Evolutionary conservation across 2,113 vertebrate species (phyloP).

Genomic region (Colistium nudipinnis): DNA sequence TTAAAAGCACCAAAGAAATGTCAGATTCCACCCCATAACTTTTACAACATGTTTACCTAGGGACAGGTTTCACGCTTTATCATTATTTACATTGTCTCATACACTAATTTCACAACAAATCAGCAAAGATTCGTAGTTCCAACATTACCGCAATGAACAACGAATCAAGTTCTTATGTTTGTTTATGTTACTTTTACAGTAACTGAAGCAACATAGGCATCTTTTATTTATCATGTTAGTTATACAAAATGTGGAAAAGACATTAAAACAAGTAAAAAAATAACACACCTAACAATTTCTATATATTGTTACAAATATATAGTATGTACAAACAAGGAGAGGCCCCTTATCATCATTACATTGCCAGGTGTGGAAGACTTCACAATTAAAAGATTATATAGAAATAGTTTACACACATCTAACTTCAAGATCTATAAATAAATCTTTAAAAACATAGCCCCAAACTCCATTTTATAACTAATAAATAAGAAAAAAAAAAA

Average conservation of each 20-base stretch:
- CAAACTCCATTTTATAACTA: conserved; percentile 73
- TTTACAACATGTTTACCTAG: conserved; percentile 58
- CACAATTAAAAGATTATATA: conserved; percentile 71
- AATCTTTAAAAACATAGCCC: conserved; percentile 72
- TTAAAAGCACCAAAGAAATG: conserved; percentile 71
- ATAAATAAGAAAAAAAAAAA: conserved; percentile 82
- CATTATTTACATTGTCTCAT: conserved; percentile 66
- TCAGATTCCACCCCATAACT: conserved; percentile 55
- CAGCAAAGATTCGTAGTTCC: conserved; percentile 29
- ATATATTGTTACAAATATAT: conserved; percentile 72
- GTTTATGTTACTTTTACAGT: conserved; percentile 31
- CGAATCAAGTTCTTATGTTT: conserved; percentile 40
- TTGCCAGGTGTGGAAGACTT: conserved; percentile 70
- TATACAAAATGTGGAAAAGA: conserved; percentile 63
- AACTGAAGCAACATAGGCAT: conserved; percentile 46
- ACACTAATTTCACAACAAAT: conserved; percentile 63
- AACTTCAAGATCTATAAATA: conserved; percentile 80
- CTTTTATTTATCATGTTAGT: conserved; percentile 43
- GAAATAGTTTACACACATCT: conserved; percentile 70
- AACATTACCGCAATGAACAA: conserved; percentile 18
- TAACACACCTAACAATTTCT: conserved; percentile 73
- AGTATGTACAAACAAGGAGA: conserved; percentile 69
- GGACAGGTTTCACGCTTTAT: conserved; percentile 54
- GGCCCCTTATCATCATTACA: conserved; percentile 54
- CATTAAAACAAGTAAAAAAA: conserved; percentile 71